Conservation (phyloP, 2,888 invertebrate genomes). For the Melanophora roralis region DNA sequence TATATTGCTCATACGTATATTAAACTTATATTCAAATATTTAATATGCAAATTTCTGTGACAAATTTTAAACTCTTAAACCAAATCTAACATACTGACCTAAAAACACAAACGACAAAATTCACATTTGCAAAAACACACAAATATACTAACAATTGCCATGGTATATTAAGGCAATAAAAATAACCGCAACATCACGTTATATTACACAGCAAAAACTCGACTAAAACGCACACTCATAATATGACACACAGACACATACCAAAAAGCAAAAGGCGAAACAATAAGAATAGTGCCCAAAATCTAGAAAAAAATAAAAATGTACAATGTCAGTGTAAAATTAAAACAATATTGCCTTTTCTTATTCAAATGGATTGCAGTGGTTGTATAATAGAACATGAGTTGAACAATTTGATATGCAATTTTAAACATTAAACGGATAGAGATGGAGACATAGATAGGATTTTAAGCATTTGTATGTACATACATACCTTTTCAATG, state of each 20-base stretch:
- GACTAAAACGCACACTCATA: constrained; percentile 2
- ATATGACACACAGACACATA: constrained; percentile 31
- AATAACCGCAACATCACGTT: constrained; percentile 59
- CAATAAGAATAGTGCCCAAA: neutral
- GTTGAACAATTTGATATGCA: constrained; percentile 46
- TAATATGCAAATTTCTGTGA: constrained; percentile 8
- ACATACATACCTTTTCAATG: constrained; percentile 52
- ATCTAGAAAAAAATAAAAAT: constrained; percentile 4
- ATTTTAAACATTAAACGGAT: constrained; percentile 47
- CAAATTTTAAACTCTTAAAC: constrained; percentile 32
- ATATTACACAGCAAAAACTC: constrained; percentile 15
- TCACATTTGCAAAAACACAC: neutral
- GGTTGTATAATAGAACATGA: constrained; percentile 41
- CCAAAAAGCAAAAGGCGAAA: constrained; percentile 23
- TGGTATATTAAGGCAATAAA: constrained; percentile 53
- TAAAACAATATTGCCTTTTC: constrained; percentile 60
- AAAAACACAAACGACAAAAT: constrained; percentile 32
- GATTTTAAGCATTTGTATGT: neutral
- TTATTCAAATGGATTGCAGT: constrained; percentile 34
- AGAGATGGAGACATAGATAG: constrained; percentile 18
- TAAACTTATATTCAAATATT: neutral
- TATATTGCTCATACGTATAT: constrained; percentile 3
- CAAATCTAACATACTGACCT: constrained; percentile 49
- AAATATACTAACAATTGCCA: neutral
- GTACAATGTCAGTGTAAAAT: constrained; percentile 57